Base-by-base conservation (phyloP, 92 coral and sea anemone genomes). In the Porites lobata region DNA sequence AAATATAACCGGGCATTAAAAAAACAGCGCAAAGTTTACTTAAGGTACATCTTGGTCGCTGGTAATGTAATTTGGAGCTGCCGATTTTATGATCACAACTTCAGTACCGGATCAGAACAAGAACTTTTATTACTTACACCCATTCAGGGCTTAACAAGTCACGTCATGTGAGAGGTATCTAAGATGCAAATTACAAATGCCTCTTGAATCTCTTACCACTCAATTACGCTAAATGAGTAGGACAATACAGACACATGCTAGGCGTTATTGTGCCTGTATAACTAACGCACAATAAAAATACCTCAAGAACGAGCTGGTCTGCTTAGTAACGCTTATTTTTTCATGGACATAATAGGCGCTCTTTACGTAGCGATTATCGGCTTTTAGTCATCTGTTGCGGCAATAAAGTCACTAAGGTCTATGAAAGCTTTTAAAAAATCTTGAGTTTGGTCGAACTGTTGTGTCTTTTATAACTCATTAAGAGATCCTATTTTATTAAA, bases 311-410 rank as follows among this genome's bases (percentile, higher is more conserved):
- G 87, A 77, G 87, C 72, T 68, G 53, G 58, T 62, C 72, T 78
- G 74, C 89, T 75, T 59, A 84, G 92, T 77, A 89, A 89, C 92
- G 69, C 26, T 67, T 51, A 62, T 8, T 52, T 85, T 38, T 77
- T 18, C 32, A 76, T 50, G 19, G 14, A 38, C 76, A 64, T 57
- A 79, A 79, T 79, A 64, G 72, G 38, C 10, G 21, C 58, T n/a
- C 47, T 51, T 79, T 79, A 69, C 38, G 13, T 21, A 59, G 72
- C 72, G 12, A 24, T 63, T 15, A 15, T 56, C 38, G 57, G 20
- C 10, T 43, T 43, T 14, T 14, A 57, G 38, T 78, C 20, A 64
- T 78, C 12, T 38, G 9, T 56, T 50, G 59, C 80, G 24, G 47
- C 62, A 24, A 69, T 18, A 32, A 26, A 58, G 26, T 10, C 26